These are phyloP conservation scores for Rhamphomyia laevipes DNA, from an alignment of 2,888 invertebrate genomes.

Conservation along the genomic window DNA sequence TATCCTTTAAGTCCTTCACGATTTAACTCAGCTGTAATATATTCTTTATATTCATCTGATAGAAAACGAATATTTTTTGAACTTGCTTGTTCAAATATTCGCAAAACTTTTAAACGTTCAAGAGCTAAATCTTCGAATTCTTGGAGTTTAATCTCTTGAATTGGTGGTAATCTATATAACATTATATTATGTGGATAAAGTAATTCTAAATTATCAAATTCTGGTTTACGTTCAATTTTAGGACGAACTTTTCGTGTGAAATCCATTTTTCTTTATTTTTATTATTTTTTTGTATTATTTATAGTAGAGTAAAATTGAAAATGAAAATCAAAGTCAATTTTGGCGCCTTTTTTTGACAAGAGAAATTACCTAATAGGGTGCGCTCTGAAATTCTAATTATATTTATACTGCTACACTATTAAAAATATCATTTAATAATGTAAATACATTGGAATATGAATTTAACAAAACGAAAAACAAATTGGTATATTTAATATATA, in stretches of 20 bases:
- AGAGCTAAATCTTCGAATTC: constrained; percentile 83
- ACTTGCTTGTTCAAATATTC: constrained; percentile 63
- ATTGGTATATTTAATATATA: no score
- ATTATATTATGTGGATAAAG: constrained; percentile 64
- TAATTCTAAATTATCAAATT: constrained; percentile 40
- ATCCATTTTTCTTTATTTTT: constrained; percentile 20
- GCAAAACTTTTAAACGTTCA: constrained; percentile 67
- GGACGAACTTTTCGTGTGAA: constrained; percentile 25
- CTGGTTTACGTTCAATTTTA: constrained; percentile 20
- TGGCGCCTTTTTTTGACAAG: no score
- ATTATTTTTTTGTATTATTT: not conserved
- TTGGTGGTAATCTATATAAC: constrained; percentile 68
- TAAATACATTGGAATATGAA: no score
- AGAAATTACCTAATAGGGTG: no score
- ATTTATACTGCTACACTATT: no score
- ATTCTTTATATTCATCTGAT: constrained; percentile 56
- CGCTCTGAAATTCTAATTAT: no score
- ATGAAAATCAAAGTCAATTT: no score
- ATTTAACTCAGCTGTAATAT: constrained; percentile 50
- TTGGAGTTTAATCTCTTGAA: constrained; percentile 56
- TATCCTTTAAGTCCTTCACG: constrained; percentile 57
- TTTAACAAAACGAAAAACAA: no score
- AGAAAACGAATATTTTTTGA: constrained; percentile 49
- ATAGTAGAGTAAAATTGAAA: no score
- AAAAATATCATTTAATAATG: no score